A percentile compares a stretch with the other conserved stretches of the same genome.
Evolutionary conservation across 2,888 invertebrate genomes (phyloP).

Genomic region (Watsonalla binaria): DNA sequence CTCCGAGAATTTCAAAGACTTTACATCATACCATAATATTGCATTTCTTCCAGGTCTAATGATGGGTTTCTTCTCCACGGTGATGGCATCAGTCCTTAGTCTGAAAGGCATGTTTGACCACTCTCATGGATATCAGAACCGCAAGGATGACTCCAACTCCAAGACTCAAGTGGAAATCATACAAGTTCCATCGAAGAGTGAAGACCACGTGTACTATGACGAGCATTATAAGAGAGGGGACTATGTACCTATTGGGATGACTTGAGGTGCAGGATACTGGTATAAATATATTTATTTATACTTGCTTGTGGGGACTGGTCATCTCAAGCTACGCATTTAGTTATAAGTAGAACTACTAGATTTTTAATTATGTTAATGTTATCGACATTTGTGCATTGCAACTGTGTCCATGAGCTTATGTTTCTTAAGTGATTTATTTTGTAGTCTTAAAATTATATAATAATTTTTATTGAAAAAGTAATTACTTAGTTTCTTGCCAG

Average conservation of each 20-base stretch:
- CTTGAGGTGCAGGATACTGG: slow-evolving; percentile 2
- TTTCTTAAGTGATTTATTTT: too few relatives aligned
- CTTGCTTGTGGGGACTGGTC: too few relatives aligned
- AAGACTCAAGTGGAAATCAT: slow-evolving; percentile 64
- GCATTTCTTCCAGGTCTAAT: slow-evolving; percentile 48
- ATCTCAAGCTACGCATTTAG: too few relatives aligned
- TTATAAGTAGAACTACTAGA: too few relatives aligned
- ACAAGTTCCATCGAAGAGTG: slow-evolving; percentile 56
- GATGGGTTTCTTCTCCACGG: slow-evolving; percentile 68
- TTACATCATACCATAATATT: neutral
- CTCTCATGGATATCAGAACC: slow-evolving; percentile 49
- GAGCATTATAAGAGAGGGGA: slow-evolving; percentile 55
- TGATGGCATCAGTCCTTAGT: slow-evolving; percentile 81
- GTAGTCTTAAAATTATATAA: too few relatives aligned
- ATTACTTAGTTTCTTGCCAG: too few relatives aligned
- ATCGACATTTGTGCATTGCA: too few relatives aligned
- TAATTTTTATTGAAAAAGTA: too few relatives aligned
- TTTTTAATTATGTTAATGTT: too few relatives aligned
- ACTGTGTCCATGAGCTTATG: too few relatives aligned
- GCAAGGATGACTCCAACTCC: slow-evolving; percentile 56
- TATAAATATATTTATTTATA: neutral
- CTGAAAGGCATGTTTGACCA: slow-evolving; percentile 73
- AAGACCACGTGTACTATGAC: slow-evolving; percentile 62
- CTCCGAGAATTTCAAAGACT: neutral
- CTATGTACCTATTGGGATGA: slow-evolving; percentile 18